A percentile compares a stretch with the other conserved stretches of the same genome.
These are phyloP conservation scores for Poicephalus gulielmi DNA, from an alignment of 2,113 vertebrate genomes.

Conservation along the genomic window DNA sequence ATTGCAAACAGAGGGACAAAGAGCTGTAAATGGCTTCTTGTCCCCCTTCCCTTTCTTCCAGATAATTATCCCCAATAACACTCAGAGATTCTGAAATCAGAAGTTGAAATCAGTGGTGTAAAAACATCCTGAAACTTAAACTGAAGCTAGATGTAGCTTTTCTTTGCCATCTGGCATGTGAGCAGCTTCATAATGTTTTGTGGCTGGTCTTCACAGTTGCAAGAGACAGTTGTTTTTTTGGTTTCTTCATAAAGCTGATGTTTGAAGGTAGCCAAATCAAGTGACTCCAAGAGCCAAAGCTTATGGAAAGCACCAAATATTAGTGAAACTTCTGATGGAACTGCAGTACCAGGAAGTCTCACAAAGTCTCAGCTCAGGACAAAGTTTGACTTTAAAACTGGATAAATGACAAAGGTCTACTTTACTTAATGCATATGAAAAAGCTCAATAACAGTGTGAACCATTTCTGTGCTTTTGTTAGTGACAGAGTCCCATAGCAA, in stretches of 20 bases:
- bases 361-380: background rate
- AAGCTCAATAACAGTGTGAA: conserved; percentile 53
- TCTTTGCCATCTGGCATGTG: background rate
- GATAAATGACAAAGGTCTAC: conserved; percentile 1
- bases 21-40: background rate
- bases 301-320: background rate
- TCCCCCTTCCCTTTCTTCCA: background rate
- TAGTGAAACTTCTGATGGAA: background rate
- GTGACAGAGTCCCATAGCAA: conserved; percentile 69
- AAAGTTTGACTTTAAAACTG: conserved; percentile 19
- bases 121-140: background rate
- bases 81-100: background rate
- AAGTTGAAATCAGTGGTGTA: background rate
- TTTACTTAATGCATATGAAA: conserved; percentile 61
- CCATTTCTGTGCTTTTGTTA: conserved; percentile 69
- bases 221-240: background rate
- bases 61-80: background rate
- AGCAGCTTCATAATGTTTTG: background rate
- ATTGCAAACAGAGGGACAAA: background rate
- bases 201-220: background rate
- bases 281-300: background rate
- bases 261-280: background rate
- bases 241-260: background rate
- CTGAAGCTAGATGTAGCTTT: background rate
- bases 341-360: background rate